phyloP scores from a whole-genome alignment of 2,797 vertebrate species.

The Molossus alvarezi region DNA sequence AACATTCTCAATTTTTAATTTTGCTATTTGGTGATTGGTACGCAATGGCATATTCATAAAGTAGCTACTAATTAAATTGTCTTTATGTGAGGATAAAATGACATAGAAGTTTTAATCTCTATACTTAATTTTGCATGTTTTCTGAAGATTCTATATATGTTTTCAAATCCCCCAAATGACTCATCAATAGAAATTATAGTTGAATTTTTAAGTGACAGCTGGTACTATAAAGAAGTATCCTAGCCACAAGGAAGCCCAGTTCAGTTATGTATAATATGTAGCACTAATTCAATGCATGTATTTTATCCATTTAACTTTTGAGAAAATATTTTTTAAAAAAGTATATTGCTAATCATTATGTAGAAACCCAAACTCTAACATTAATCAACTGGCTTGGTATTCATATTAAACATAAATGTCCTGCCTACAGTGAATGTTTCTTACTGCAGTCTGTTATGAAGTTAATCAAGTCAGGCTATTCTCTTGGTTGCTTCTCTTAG shows the following conservation, averaged over 20 bases:
- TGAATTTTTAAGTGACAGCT: constrained; percentile 61
- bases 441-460: constrained; percentile 42
- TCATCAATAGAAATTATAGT: constrained; percentile 59
- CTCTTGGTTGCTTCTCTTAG: constrained; percentile 19
- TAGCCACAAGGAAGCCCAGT: not conserved
- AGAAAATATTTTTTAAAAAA: constrained; percentile 66
- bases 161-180: not conserved
- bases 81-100: not conserved
- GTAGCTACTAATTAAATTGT: constrained; percentile 52
- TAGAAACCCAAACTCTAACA: constrained; percentile 55
- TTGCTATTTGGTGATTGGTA: not conserved
- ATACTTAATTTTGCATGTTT: constrained; percentile 25
- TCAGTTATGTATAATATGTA: constrained; percentile 12
- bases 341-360: constrained; percentile 50
- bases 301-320: constrained; percentile 72
- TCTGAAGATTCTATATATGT: not conserved
- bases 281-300: constrained; percentile 39
- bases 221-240: constrained; percentile 51
- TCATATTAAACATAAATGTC: constrained; percentile 20
- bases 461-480: not conserved
- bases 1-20: not conserved
- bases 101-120: constrained; percentile 50
- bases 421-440: constrained; percentile 31
- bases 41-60: constrained; percentile 35
- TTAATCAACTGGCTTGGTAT: constrained; percentile 43